Percentiles rank a stretch among this genome's conserved stretches.
phyloP scores from a whole-genome alignment of 2,888 invertebrate species.

The Operophtera brumata region DNA sequence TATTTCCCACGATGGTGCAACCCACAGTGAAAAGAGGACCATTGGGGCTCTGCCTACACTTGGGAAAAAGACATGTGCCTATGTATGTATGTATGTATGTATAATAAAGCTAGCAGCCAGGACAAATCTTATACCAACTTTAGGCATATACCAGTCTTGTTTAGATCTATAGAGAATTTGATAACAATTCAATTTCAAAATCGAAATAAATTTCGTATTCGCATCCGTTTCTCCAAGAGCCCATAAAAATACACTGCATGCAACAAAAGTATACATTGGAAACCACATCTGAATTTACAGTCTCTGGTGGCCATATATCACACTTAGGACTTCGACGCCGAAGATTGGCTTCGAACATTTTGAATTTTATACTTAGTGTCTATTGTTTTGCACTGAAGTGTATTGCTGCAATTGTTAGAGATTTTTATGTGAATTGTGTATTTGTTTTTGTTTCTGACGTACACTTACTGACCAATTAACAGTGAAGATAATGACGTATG shows the following conservation, averaged over 20 bases:
- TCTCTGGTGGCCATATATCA: slow-evolving; percentile 24
- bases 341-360: slow-evolving; percentile 18
- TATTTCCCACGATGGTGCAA: too few species aligned
- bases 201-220: slow-evolving; percentile 29
- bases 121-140: too few species aligned
- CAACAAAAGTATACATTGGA: slow-evolving; percentile 27
- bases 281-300: slow-evolving; percentile 25
- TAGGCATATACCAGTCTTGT: too few species aligned
- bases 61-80: too few species aligned
- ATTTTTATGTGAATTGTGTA: neutral
- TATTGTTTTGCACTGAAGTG: slow-evolving; percentile 25
- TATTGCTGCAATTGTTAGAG: slow-evolving; percentile 9
- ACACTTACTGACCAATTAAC: too few species aligned
- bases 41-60: too few species aligned
- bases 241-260: slow-evolving; percentile 34
- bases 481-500: too few species aligned
- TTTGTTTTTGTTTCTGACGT: too few species aligned
- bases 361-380: slow-evolving; percentile 22
- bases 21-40: too few species aligned
- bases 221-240: slow-evolving; percentile 26
- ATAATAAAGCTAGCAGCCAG: too few species aligned
- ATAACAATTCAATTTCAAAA: slow-evolving; percentile 22
- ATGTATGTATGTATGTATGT: too few species aligned
- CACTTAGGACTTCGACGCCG: slow-evolving; percentile 20
- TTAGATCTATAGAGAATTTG: too few species aligned